phyloP scores from a whole-genome alignment of 2,113 vertebrate species.

The Nerophis lumbriciformis region DNA sequence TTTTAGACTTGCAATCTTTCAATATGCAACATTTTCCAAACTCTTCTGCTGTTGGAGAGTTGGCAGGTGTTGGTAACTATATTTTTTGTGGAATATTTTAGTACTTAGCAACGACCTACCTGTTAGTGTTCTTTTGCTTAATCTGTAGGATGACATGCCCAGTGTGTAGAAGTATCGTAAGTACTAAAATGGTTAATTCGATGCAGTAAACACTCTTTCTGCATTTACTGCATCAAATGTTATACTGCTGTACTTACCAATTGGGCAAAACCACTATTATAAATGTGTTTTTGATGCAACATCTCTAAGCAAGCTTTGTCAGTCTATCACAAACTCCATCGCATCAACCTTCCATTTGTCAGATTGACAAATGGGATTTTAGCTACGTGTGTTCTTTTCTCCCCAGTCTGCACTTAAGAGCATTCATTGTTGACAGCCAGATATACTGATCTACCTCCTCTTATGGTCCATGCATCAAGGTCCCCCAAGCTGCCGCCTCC shows the following conservation, averaged over 20 bases:
- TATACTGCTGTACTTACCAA: background rate
- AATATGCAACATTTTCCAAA: constrained; percentile 14
- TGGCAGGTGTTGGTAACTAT: background rate
- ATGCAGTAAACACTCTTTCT: background rate
- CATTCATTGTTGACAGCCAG: constrained; percentile 48
- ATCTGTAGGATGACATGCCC: background rate
- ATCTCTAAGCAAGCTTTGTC: background rate
- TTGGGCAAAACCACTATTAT: background rate
- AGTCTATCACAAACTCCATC: background rate
- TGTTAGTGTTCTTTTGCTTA: background rate
- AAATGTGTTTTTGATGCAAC: background rate
- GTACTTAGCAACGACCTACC: constrained; percentile 14
- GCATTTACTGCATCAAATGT: too few species aligned
- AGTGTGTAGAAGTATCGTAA: too few species aligned
- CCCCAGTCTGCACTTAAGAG: constrained; percentile 53
- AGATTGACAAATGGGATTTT: constrained; percentile 50
- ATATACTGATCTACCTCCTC: constrained; percentile 45
- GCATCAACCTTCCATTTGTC: constrained; percentile 38
- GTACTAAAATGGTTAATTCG: too few species aligned
- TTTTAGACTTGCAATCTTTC: constrained; percentile 22
- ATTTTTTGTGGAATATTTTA: constrained; percentile 1
- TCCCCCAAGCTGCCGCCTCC: constrained; percentile 9
- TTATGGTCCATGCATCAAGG: constrained; percentile 54
- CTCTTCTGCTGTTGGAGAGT: constrained; percentile 12
- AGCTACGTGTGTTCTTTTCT: constrained; percentile 49